A percentile compares a stretch with the other conserved stretches of the same genome.
phyloP scores from a whole-genome alignment of 2,888 invertebrate genomes.

The Caenorhabditis uteleia region DNA sequence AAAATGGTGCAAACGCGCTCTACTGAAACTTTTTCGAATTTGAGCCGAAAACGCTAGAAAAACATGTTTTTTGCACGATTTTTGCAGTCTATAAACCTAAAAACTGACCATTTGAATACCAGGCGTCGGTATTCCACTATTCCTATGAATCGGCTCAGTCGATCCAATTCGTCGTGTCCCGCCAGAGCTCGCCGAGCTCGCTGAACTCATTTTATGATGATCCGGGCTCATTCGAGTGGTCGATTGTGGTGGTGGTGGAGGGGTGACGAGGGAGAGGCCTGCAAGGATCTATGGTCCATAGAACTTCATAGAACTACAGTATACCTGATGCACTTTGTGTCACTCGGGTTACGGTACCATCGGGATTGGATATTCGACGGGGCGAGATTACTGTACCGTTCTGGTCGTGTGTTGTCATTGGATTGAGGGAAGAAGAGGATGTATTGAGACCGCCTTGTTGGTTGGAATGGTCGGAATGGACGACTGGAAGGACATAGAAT shows the following conservation, averaged over 20 bases:
- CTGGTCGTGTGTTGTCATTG: conserved; percentile 24
- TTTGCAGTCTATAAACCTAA: too few relatives aligned
- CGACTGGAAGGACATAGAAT: conserved; percentile 56
- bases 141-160: conserved; percentile 22
- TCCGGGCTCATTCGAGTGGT: not conserved
- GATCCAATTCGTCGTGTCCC: conserved; percentile 34
- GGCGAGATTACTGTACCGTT: conserved; percentile 6
- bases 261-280: conserved; percentile 45
- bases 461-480: conserved; percentile 67
- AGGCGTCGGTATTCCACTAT: too few relatives aligned
- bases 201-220: conserved; percentile 27
- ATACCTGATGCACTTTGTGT: conserved; percentile 30
- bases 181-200: conserved; percentile 24
- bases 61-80: too few relatives aligned
- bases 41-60: too few relatives aligned
- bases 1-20: too few relatives aligned
- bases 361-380: conserved; percentile 24
- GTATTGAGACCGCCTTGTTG: conserved; percentile 39
- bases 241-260: conserved; percentile 40
- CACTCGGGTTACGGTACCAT: conserved; percentile 23
- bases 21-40: too few relatives aligned
- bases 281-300: too few relatives aligned
- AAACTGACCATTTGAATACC: too few relatives aligned
- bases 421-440: conserved; percentile 48
- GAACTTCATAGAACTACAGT: too few relatives aligned